phyloP scores from a whole-genome alignment of 2,888 invertebrate species.

The Aphrophora alni region DNA sequence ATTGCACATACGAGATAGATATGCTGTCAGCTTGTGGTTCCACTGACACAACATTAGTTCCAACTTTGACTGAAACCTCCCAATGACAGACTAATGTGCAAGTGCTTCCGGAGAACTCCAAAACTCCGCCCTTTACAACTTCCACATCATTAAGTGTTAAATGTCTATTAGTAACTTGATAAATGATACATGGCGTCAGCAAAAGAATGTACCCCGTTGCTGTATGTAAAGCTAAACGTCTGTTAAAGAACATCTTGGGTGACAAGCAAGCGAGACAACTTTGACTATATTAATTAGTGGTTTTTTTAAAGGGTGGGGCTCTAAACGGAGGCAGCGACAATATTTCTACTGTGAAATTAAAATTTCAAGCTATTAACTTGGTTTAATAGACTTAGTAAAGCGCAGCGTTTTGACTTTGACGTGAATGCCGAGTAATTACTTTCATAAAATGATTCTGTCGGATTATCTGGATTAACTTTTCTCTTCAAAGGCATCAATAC shows the following conservation, averaged over 20 bases:
- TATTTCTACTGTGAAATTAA: constrained; percentile 9
- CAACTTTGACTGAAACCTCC: background rate
- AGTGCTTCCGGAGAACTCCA: background rate
- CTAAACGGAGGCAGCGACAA: background rate
- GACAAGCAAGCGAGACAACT: background rate
- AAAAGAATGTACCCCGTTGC: background rate
- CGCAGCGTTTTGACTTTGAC: background rate
- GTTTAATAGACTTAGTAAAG: background rate
- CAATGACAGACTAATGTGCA: constrained; percentile 2
- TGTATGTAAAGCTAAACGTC: background rate
- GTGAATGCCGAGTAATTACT: background rate
- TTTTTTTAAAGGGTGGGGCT: background rate
- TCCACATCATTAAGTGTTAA: constrained; percentile 9
- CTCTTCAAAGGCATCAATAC: background rate
- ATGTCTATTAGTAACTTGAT: constrained; percentile 6
- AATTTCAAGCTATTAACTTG: background rate
- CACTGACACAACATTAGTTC: background rate
- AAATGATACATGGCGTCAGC: background rate
- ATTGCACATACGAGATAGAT: background rate
- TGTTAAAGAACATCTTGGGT: background rate
- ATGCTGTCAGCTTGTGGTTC: background rate
- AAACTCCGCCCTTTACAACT: background rate
- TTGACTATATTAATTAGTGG: background rate
- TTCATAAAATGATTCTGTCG: background rate
- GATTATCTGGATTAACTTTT: background rate